Evolutionary conservation across 2,797 vertebrate genomes (phyloP).

Genomic region (Coregonus suidteri): DNA sequence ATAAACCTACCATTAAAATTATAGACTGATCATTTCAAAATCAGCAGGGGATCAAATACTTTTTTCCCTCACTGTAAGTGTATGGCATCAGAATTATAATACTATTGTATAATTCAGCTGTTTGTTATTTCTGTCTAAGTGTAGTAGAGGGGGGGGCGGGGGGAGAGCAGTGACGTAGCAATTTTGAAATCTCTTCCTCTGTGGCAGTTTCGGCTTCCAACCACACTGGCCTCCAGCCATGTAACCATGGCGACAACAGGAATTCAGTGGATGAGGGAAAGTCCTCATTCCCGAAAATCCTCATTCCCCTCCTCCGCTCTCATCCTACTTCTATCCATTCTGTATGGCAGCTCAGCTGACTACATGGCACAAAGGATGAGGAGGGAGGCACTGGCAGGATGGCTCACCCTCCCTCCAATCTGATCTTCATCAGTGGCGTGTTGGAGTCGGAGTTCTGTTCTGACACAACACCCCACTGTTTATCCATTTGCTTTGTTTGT

Average conservation of each 20-base stretch:
- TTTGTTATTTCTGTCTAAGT: neutral
- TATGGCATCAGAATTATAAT: neutral
- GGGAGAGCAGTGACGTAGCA: constrained; percentile 32
- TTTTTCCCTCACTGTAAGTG: too few species aligned
- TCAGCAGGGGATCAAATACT: too few species aligned
- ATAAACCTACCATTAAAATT: too few species aligned
- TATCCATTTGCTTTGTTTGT: constrained; percentile 30
- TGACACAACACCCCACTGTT: constrained; percentile 11
- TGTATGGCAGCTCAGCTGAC: constrained; percentile 14
- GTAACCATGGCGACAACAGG: constrained; percentile 59
- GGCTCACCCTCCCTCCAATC: constrained; percentile 7
- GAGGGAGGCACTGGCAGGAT: constrained; percentile 20
- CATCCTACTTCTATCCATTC: constrained; percentile 33
- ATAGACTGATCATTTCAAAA: too few species aligned
- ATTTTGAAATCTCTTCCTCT: constrained; percentile 39
- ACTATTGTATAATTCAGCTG: neutral
- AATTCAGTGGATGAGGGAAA: constrained; percentile 42
- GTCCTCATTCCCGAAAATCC: constrained; percentile 23
- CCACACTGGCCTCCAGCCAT: constrained; percentile 48
- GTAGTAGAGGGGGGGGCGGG: neutral
- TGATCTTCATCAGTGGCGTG: constrained; percentile 1
- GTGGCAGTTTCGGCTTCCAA: constrained; percentile 47
- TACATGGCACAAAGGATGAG: constrained; percentile 23
- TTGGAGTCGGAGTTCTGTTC: neutral
- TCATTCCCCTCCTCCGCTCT: constrained; percentile 26